Percentiles rank a stretch among this genome's conserved stretches.
Conservation (phyloP, 1,140 invertebrate species). For the Magallana ariakensis region DNA sequence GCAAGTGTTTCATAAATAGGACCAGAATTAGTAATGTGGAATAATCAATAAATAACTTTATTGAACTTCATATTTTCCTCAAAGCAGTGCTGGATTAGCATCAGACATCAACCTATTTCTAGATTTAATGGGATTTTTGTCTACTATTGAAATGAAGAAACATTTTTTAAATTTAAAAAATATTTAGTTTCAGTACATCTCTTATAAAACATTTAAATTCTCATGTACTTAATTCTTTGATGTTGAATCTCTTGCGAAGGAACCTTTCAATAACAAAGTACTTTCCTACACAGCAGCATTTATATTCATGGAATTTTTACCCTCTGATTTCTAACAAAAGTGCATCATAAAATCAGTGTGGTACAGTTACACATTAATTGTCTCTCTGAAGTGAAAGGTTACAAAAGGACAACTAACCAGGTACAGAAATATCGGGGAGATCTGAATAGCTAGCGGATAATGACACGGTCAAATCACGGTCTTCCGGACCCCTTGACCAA, state of each 20-base stretch:
- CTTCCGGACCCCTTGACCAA: conserved; percentile 11
- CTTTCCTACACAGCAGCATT: background rate
- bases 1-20: background rate
- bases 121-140: background rate
- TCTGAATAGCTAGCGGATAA: conserved; percentile 36
- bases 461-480: conserved; percentile 26
- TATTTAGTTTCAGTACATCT: background rate
- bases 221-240: background rate
- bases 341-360: conserved; percentile 14
- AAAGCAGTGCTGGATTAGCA: background rate
- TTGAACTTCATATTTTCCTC: background rate
- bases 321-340: background rate
- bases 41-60: conserved; percentile 12
- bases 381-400: conserved; percentile 10
- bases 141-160: background rate
- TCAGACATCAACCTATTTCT: conserved; percentile 3
- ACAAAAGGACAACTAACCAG: conserved; percentile 17
- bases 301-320: background rate
- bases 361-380: conserved; percentile 7
- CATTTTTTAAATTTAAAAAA: background rate
- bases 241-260: background rate
- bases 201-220: conserved; percentile 1
- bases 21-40: background rate
- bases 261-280: background rate
- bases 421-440: conserved; percentile 25